A percentile compares a stretch with the other conserved stretches of the same genome.
Conservation (phyloP, 2,888 invertebrate species). For the Cyrtodaria siliqua region DNA sequence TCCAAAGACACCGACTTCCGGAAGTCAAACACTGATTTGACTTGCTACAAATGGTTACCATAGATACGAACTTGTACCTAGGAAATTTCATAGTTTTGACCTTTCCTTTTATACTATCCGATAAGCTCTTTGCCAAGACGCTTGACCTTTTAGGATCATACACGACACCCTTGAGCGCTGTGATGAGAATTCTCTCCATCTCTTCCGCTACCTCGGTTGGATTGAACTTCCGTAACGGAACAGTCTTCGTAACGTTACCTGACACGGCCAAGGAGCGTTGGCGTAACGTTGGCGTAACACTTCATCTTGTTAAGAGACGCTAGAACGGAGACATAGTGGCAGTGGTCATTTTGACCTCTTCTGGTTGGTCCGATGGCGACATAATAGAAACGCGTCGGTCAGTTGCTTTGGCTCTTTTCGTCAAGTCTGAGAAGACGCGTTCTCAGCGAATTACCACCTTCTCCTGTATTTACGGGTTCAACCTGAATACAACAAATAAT, state of each 20-base stretch:
- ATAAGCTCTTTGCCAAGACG: constrained; percentile 48
- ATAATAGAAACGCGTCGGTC: background rate
- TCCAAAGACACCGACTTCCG: constrained; percentile 62
- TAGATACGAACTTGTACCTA: constrained; percentile 61
- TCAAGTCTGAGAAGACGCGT: background rate
- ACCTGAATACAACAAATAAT: too few relatives aligned
- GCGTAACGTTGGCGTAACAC: constrained; percentile 39
- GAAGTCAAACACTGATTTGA: constrained; percentile 44
- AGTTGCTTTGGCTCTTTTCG: background rate
- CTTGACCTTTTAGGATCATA: constrained; percentile 61
- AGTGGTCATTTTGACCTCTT: background rate
- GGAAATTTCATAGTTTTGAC: constrained; percentile 67
- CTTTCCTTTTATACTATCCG: constrained; percentile 57
- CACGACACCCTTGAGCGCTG: constrained; percentile 36
- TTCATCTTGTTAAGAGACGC: constrained; percentile 57
- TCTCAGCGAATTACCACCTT: background rate
- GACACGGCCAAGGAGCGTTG: constrained; percentile 54
- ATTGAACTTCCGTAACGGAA: constrained; percentile 59
- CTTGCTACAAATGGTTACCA: constrained; percentile 61
- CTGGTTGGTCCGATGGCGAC: background rate
- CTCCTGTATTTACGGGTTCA: background rate
- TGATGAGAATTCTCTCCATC: constrained; percentile 43
- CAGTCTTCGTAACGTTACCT: constrained; percentile 58
- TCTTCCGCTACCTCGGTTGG: constrained; percentile 42
- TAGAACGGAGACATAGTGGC: constrained; percentile 35